phyloP scores from a whole-genome alignment of 1,140 invertebrate genomes.

The Platyura marginata region DNA sequence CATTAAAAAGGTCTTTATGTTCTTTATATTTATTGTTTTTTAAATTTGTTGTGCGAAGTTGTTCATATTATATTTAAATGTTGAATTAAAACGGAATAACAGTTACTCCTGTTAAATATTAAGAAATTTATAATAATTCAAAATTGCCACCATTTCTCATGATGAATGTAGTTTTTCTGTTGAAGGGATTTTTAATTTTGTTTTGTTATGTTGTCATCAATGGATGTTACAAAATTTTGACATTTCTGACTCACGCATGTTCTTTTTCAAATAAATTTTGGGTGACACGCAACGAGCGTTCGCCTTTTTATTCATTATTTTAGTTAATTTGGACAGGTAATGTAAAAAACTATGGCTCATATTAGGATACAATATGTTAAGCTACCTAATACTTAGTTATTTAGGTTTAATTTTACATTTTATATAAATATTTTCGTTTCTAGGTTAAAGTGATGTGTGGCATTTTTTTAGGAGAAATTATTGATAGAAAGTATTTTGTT shows the following conservation, averaged over 20 bases:
- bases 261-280: not conserved
- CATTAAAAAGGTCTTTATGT: no score
- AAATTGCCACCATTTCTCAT: no score
- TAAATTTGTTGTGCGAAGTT: no score
- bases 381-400: not conserved
- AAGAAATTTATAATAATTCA: no score
- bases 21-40: no score
- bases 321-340: not conserved
- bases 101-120: no score
- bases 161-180: no score
- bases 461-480: not conserved
- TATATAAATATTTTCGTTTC: not conserved
- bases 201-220: no score
- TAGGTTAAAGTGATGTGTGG: not conserved
- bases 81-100: no score
- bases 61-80: no score
- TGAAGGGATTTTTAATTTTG: no score
- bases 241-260: not conserved
- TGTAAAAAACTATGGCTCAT: not conserved
- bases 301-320: not conserved
- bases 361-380: not conserved
- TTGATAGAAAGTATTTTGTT: not conserved
- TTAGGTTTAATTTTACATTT: not conserved
- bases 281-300: constrained; percentile 5
- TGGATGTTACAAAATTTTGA: no score